Evolutionary conservation across 2,113 vertebrate species (phyloP).

Genomic region (Prunella fulvescens): DNA sequence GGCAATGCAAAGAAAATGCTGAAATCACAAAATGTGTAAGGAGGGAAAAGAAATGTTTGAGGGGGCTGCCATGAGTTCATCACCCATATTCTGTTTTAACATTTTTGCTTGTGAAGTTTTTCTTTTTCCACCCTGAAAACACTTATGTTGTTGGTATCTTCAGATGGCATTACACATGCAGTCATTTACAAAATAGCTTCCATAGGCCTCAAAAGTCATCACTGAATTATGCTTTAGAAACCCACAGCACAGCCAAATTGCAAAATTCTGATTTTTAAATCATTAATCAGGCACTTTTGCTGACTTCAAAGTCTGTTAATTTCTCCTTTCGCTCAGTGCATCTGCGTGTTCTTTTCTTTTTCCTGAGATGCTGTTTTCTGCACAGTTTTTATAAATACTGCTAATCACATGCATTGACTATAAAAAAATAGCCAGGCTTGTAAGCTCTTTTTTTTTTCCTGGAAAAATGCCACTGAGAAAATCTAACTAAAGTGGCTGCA

Average conservation of each 20-base stretch:
- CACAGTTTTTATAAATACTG: conserved; percentile 46
- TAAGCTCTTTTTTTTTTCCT: background rate
- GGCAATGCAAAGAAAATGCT: background rate
- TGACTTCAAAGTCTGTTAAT: conserved; percentile 50
- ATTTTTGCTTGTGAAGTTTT: background rate
- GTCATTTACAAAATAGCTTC: background rate
- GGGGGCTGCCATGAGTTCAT: background rate
- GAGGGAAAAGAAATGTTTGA: background rate
- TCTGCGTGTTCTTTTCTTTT: conserved; percentile 52
- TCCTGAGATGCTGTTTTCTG: conserved; percentile 49
- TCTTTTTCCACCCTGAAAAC: background rate
- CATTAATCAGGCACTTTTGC: conserved; percentile 48
- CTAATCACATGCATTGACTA: conserved; percentile 55
- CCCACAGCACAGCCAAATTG: background rate
- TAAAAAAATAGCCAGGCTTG: conserved; percentile 9
- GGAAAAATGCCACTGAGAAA: conserved; percentile 31
- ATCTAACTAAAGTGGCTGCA: conserved; percentile 20
- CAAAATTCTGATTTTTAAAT: conserved; percentile 12
- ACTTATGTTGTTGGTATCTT: background rate
- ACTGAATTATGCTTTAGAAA: background rate
- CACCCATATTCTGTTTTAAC: background rate
- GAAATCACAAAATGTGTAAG: background rate
- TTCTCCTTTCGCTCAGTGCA: conserved; percentile 30
- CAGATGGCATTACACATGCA: background rate
- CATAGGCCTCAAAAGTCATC: background rate